A percentile compares a stretch with the other conserved stretches of the same genome.
These are phyloP conservation scores for Phaedon cochleariae DNA, from an alignment of 2,888 invertebrate species.

Conservation along the genomic window DNA sequence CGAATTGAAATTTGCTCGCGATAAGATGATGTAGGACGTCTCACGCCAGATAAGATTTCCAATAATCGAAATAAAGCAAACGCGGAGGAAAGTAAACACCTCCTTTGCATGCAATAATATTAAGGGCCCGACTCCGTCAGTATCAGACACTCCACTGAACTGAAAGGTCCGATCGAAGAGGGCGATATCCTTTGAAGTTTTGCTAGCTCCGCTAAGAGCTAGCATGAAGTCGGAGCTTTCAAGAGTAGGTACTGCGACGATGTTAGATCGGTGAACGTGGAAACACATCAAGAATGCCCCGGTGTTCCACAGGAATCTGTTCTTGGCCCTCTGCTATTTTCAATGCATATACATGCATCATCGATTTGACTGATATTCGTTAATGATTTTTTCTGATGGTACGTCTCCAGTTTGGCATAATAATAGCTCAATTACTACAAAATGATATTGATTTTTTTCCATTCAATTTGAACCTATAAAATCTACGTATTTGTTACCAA, in stretches of 20 bases:
- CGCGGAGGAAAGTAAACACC: conserved; percentile 27
- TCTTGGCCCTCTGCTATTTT: too few species aligned
- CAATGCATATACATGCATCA: too few species aligned
- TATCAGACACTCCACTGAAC: conserved; percentile 38
- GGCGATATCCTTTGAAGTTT: conserved; percentile 55
- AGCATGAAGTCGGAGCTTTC: background rate
- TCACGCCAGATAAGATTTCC: conserved; percentile 8
- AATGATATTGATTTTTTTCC: too few species aligned
- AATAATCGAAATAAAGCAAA: conserved; percentile 15
- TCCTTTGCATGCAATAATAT: conserved; percentile 33
- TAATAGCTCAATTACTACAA: too few species aligned
- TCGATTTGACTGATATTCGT: too few species aligned
- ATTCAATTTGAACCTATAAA: too few species aligned
- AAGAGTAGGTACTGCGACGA: background rate
- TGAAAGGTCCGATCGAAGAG: conserved; percentile 46
- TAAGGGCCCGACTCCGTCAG: conserved; percentile 35
- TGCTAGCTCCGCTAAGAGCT: conserved; percentile 42
- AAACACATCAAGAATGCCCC: too few species aligned
- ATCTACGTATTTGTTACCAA: too few species aligned
- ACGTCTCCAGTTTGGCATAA: too few species aligned
- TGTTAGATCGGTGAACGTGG: background rate
- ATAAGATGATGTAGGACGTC: conserved; percentile 1
- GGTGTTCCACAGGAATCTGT: too few species aligned
- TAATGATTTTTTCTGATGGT: too few species aligned
- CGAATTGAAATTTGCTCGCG: background rate